Evolutionary conservation across 2,888 invertebrate species (phyloP), one percentile per base, ranked within the genome.

Genomic region (Apamea epomidion): DNA sequence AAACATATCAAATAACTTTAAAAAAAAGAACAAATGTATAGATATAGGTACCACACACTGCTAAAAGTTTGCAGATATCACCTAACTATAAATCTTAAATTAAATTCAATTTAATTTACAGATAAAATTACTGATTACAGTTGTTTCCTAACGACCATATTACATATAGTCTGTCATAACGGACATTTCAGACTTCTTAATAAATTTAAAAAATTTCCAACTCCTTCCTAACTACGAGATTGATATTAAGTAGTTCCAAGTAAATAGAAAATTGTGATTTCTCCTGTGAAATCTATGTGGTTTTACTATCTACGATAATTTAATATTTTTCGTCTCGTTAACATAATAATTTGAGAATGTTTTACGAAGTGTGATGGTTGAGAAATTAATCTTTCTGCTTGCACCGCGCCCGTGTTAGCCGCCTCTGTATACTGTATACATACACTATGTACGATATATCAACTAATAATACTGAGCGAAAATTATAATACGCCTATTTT

Each of bases 401-500:
- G 94, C 94, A 94, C 93, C 95, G 95, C 95, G 95, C 94, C 95
- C 95, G 92, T 94, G 94, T 92, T 90, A 88, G 88, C 90, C 91
- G 89, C 90, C 91, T 92, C 92, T 90, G 90, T 91, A 91, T 89
- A 89, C 92, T 90, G 90, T 91, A 91, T 89, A 89, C 90, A 88
- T 90, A 92, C 88, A 91, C 92, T 91, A 92, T 91, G 90, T 90
- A 91, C 91, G 89, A 88, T 90, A 93, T 94, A 95, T 91, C 89
- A 93, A 94, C 94, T 95, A 96, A 94, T 96, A 95, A 95, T 95
- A 96, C 95, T 95, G 95, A 95, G 95, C 94, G 94, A 94, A 96
- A 95, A 96, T 94, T 91, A 95, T 95, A 95, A 94, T 94, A 94
- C 94, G 93, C 94, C 93, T 92, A 90, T 91, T 92, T 92, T 80